A percentile compares a stretch with the other conserved stretches of the same genome.
Evolutionary conservation across 2,113 vertebrate species (phyloP).

Genomic region (Meles meles): DNA sequence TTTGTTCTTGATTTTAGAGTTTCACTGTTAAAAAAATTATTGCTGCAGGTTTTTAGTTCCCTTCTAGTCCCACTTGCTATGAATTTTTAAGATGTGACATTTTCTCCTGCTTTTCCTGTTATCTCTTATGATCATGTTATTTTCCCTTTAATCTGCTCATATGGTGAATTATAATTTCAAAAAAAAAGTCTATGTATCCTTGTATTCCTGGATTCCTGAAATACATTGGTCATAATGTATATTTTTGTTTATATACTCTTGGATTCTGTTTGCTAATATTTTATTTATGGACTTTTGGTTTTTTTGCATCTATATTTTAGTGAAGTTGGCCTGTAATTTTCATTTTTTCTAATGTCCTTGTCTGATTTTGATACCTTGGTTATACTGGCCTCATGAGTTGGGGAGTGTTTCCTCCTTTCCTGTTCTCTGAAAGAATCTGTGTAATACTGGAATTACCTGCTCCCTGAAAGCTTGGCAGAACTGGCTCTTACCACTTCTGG

Average conservation of each 20-base stretch:
- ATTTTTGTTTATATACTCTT: neutral
- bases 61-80: neutral
- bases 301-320: neutral
- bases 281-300: neutral
- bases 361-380: neutral
- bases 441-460: neutral
- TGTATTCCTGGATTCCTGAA: neutral
- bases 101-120: neutral
- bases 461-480: neutral
- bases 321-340: neutral
- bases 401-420: neutral
- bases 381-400: neutral
- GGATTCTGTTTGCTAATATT: neutral
- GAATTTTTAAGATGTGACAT: neutral
- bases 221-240: neutral
- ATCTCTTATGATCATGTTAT: neutral
- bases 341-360: slow-evolving; percentile 1
- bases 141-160: slow-evolving; percentile 3
- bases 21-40: slow-evolving; percentile 14
- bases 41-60: neutral
- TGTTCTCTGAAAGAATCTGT: slow-evolving; percentile 7
- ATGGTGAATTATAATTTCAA: neutral
- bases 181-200: neutral
- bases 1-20: slow-evolving; percentile 23
- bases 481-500: neutral